A percentile compares a stretch with the other conserved stretches of the same genome.
Conservation (phyloP, 2,113 vertebrate genomes). For the Bubo bubo region DNA sequence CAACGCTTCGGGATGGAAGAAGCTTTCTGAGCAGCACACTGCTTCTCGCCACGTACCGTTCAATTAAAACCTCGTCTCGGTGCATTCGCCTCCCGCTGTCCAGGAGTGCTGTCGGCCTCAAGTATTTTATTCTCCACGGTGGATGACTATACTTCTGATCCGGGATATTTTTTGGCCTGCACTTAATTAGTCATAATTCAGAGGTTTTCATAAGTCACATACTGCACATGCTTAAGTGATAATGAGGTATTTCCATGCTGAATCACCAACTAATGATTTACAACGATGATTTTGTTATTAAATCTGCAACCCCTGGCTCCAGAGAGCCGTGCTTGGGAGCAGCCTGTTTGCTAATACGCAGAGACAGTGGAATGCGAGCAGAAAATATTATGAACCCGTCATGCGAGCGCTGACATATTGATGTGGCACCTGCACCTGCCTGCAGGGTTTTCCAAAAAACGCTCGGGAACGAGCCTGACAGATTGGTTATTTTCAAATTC, state of each 20-base stretch:
- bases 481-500: neutral
- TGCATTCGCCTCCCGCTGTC: neutral
- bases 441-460: slow-evolving; percentile 5
- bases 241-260: slow-evolving; percentile 70
- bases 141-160: neutral
- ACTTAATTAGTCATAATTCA: slow-evolving; percentile 10
- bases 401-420: slow-evolving; percentile 63
- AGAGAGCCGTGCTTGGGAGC: slow-evolving; percentile 2
- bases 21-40: accelerated
- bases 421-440: slow-evolving; percentile 72
- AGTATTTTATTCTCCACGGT: accelerated
- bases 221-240: slow-evolving; percentile 48
- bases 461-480: slow-evolving; percentile 17
- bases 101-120: neutral
- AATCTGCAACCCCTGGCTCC: slow-evolving; percentile 5
- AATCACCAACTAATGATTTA: slow-evolving; percentile 48
- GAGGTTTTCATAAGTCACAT: neutral
- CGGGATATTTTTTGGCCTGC: neutral
- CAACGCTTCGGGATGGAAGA: neutral
- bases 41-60: accelerated
- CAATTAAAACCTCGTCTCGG: accelerated
- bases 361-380: slow-evolving; percentile 63
- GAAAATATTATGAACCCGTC: slow-evolving; percentile 73
- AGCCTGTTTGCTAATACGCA: slow-evolving; percentile 50
- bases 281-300: slow-evolving; percentile 20